Conservation (phyloP, 2,113 vertebrate species). For the Odocoileus hemionus region DNA sequence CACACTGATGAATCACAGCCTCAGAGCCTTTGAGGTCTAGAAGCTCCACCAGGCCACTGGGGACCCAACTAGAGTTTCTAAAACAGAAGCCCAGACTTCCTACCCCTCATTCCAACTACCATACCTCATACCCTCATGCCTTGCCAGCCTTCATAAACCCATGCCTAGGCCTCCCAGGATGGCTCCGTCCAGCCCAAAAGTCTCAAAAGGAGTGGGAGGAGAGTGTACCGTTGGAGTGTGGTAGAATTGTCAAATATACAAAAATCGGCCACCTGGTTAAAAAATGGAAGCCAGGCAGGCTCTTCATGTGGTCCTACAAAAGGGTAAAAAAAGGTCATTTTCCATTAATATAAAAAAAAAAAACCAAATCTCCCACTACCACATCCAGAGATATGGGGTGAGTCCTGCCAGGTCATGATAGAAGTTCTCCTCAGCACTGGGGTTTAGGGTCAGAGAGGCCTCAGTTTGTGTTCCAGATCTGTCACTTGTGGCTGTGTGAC, state of each 20-base stretch:
- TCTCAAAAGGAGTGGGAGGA: not conserved
- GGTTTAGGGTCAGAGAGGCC: not conserved
- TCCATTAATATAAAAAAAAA: not conserved
- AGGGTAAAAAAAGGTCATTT: not conserved
- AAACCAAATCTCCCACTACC: not conserved
- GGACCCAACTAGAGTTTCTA: not conserved
- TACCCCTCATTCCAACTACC: no score
- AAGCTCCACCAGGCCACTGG: not conserved
- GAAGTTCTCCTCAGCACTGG: not conserved
- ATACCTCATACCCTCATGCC: not conserved
- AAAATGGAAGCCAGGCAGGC: not conserved
- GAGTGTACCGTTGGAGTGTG: not conserved
- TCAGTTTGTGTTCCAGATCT: not conserved
- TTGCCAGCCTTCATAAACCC: not conserved
- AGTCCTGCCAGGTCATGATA: not conserved
- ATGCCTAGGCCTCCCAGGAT: no score
- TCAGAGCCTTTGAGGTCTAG: slow-evolving; percentile 70
- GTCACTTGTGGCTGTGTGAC: not conserved
- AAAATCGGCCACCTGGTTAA: not conserved
- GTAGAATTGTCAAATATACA: not conserved
- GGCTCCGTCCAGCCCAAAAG: no score
- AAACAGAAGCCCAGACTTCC: not conserved
- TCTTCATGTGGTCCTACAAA: not conserved
- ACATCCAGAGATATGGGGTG: not conserved
- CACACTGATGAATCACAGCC: slow-evolving; percentile 71